Conservation (phyloP, 1,140 invertebrate genomes). For the Drosophila elegans region DNA sequence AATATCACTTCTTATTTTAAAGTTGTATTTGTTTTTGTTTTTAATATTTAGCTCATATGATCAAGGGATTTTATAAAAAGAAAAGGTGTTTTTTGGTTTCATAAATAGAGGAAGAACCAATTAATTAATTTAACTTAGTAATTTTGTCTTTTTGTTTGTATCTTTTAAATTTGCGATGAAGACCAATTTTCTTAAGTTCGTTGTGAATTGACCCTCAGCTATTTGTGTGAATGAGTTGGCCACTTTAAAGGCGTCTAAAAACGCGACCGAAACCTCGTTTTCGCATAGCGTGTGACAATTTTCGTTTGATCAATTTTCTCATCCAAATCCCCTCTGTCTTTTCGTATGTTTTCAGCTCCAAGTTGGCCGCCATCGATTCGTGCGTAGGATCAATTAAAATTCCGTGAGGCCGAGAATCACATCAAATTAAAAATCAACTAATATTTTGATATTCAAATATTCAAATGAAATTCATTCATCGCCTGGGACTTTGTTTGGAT, state of each 20-base stretch:
- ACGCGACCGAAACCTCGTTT: constrained; percentile 29
- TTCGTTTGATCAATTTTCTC: constrained; percentile 44
- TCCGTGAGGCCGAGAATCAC: constrained; percentile 63
- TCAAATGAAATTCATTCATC: constrained; percentile 78
- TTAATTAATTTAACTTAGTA: too few species aligned
- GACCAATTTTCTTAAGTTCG: too few species aligned
- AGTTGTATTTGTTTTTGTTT: too few species aligned
- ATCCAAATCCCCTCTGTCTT: constrained; percentile 34
- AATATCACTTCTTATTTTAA: too few species aligned
- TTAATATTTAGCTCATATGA: too few species aligned
- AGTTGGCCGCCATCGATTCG: constrained; percentile 66
- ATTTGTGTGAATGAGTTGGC: constrained; percentile 24
- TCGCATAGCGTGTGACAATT: constrained; percentile 76
- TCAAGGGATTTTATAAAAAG: too few species aligned
- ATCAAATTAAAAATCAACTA: constrained; percentile 68
- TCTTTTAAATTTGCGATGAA: too few species aligned
- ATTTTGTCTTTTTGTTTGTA: too few species aligned
- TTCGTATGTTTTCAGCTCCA: constrained; percentile 69
- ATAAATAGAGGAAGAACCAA: too few species aligned
- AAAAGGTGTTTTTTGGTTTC: too few species aligned
- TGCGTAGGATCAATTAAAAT: constrained; percentile 76
- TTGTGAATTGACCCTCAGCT: background rate
- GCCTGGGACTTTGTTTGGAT: constrained; percentile 41
- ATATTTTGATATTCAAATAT: constrained; percentile 72
- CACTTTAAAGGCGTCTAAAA: constrained; percentile 26